Conservation (phyloP, 2,797 vertebrate genomes). For the Holocentrus rufus region DNA sequence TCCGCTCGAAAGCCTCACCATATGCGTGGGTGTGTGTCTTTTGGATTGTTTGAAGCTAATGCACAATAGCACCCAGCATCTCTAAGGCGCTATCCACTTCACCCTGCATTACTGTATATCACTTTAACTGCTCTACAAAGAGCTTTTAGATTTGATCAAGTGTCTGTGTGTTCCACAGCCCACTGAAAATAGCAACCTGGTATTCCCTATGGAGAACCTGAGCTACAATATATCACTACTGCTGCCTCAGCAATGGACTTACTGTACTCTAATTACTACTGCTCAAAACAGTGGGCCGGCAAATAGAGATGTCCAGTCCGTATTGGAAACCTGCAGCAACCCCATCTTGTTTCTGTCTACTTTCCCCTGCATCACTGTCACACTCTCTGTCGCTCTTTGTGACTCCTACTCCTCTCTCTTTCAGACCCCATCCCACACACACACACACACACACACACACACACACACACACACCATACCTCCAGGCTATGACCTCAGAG, state of each 20-base stretch:
- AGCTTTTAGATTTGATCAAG: constrained; percentile 60
- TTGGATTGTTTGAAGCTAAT: not conserved
- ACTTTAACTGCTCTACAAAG: constrained; percentile 54
- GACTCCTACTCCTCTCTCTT: not conserved
- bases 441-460: not conserved
- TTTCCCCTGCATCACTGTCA: not conserved
- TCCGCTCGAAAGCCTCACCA: not conserved
- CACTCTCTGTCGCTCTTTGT: not conserved
- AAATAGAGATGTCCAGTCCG: constrained; percentile 19
- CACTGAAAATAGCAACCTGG: constrained; percentile 53
- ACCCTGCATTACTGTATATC: constrained; percentile 34
- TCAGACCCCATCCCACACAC: not conserved
- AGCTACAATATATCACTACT: constrained; percentile 27
- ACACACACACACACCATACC: not conserved
- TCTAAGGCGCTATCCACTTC: constrained; percentile 23
- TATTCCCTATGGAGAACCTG: constrained; percentile 31
- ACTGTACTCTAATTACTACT: constrained; percentile 38
- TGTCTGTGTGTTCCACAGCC: constrained; percentile 40
- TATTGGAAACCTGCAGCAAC: not conserved
- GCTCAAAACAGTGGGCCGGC: constrained; percentile 19
- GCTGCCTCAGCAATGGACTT: constrained; percentile 10
- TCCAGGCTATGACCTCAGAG: constrained; percentile 44
- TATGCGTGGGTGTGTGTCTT: not conserved
- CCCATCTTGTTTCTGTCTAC: not conserved
- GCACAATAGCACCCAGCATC: constrained; percentile 17